phyloP scores from a whole-genome alignment of 2,113 vertebrate species.

The Phalacrocorax aristotelis region DNA sequence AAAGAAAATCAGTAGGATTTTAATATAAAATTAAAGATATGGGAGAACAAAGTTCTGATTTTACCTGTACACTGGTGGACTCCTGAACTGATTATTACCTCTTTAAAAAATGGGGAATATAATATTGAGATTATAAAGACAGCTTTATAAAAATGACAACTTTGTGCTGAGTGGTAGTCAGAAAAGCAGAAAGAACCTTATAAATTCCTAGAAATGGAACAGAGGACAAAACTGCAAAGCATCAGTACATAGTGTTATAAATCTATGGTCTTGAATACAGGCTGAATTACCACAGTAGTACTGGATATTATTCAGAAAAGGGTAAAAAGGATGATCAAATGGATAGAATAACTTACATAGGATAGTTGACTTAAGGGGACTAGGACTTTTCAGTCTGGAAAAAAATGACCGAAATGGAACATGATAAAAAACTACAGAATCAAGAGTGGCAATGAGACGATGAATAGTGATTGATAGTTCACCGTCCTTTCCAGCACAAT shows the following conservation, averaged over 20 bases:
- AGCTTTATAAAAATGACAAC: background rate
- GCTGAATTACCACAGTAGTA: background rate
- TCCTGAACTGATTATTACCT: background rate
- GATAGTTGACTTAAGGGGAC: background rate
- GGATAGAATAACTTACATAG: background rate
- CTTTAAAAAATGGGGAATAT: background rate
- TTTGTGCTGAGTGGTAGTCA: background rate
- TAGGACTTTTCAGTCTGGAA: background rate
- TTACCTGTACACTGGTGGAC: background rate
- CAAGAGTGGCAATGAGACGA: background rate
- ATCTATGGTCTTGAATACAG: background rate
- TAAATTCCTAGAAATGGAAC: background rate
- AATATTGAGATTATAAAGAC: background rate
- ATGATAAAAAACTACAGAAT: background rate
- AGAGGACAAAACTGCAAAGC: background rate
- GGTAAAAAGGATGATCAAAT: background rate
- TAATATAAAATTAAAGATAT: background rate
- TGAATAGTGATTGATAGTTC: background rate
- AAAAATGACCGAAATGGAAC: background rate
- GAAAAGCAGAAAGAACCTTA: background rate
- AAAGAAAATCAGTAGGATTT: background rate
- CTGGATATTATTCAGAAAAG: background rate
- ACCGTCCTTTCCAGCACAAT: background rate
- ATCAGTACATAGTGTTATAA: accelerated
- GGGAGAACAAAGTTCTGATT: background rate